Base-by-base conservation (phyloP, 2,113 vertebrate genomes). In the Embiotoca jacksoni region DNA sequence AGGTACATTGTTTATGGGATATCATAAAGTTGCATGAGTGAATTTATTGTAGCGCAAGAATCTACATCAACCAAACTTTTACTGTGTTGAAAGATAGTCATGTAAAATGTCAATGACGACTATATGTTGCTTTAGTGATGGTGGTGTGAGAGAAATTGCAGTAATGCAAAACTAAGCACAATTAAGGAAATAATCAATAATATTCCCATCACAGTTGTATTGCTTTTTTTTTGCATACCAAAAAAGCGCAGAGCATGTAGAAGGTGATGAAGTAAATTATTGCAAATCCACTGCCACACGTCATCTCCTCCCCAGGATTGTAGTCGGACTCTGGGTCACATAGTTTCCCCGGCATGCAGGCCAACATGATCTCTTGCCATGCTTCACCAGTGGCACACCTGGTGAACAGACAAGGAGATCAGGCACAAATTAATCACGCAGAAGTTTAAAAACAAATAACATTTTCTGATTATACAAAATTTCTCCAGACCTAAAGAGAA, bases 301-400 rank as follows among this genome's bases (percentile, higher is more conserved):
- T 97, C 88, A 95, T 95, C 81, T 99, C 98, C 84, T 99, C 98
- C 13, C 97, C 98, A 0, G 96, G 96, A 82, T 85, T 96, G 85
- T 95, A 96, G 74, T 99, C 98, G 0, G 98, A 99, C 67, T 98
- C 98, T 0, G 97, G 96, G 90, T 99, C 98, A 50, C 98, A 99
- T 47, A 96, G 96, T 66, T 98, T 99, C 7, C 98, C 98, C 0
- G 97, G 94, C 89, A 99, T 93, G 81, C 98, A 99, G 3, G 97
- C 97, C 93, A 99, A 82, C 98, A 99, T 99, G 83, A 99, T 99
- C 39, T 99, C 98, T 82, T 99, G 98, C 98, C 98, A 99, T 7
- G 98, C 97, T 81, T 99, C 98, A 16, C 98, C 98, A 0, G 98
- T 99, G 2, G 98, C 98, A 94, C 97, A 99, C 88, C 98, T 99